Evolutionary conservation across 2,888 invertebrate genomes (phyloP).

Genomic region (Achlya flavicornis): DNA sequence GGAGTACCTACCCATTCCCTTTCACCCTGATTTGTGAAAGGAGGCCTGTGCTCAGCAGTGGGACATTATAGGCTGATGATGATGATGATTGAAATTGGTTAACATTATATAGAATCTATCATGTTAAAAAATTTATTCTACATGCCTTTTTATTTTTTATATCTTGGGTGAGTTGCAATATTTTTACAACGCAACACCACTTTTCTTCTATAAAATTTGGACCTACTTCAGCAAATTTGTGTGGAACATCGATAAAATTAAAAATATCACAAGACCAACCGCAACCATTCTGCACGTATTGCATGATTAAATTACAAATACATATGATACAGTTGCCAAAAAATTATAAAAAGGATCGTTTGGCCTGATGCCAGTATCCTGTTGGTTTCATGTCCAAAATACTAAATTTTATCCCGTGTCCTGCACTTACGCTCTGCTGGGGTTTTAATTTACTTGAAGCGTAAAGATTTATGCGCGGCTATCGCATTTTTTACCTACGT

Average conservation of each 20-base stretch:
- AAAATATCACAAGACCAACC: neutral
- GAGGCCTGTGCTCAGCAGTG: too few species aligned
- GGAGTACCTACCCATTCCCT: too few species aligned
- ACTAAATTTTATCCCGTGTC: slow-evolving; percentile 39
- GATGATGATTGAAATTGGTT: too few species aligned
- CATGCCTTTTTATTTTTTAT: too few species aligned
- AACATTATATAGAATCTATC: too few species aligned
- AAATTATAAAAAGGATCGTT: slow-evolving; percentile 7
- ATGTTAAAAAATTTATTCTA: too few species aligned
- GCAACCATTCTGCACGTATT: slow-evolving; percentile 21
- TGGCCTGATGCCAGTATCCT: slow-evolving; percentile 32
- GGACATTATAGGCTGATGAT: too few species aligned
- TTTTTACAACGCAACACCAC: too few species aligned
- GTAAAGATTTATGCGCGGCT: slow-evolving; percentile 37
- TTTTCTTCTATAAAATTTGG: too few species aligned
- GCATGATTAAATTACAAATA: slow-evolving; percentile 40
- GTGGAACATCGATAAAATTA: neutral
- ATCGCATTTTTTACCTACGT: slow-evolving; percentile 4
- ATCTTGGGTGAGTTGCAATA: too few species aligned
- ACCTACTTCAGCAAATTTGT: neutral
- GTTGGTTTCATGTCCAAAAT: slow-evolving; percentile 37
- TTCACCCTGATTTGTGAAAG: too few species aligned
- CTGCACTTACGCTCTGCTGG: slow-evolving; percentile 31
- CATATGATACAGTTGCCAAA: slow-evolving; percentile 34
- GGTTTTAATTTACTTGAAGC: slow-evolving; percentile 44